These are phyloP conservation scores for Spilogale gracilis DNA, from an alignment of 2,113 vertebrate species.

Conservation along the genomic window DNA sequence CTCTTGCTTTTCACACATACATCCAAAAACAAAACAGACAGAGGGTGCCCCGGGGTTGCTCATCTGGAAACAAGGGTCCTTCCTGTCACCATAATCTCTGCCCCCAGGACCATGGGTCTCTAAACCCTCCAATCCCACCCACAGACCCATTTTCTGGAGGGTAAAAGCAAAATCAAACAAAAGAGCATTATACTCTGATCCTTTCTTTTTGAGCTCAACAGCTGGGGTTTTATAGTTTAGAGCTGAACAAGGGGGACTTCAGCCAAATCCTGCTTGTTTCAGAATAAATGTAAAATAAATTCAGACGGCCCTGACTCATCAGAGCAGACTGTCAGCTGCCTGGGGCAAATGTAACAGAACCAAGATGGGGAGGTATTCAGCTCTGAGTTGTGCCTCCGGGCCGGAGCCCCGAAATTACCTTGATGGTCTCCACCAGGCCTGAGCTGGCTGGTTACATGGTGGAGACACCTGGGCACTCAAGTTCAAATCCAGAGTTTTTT, in stretches of 20 bases:
- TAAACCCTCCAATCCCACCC: not conserved
- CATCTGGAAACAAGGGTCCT: not conserved
- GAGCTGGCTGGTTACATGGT: not conserved
- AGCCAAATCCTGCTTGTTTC: not conserved
- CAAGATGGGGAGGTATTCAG: not conserved
- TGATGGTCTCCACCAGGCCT: not conserved
- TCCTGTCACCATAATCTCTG: not conserved
- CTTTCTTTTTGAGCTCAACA: not conserved
- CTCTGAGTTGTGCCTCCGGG: not conserved
- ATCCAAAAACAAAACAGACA: not conserved
- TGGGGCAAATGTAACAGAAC: not conserved
- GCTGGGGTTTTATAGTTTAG: not conserved
- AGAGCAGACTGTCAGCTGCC: not conserved
- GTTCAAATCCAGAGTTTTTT: not conserved
- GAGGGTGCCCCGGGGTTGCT: not conserved
- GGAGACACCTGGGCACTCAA: fast-evolving
- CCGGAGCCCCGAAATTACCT: not conserved
- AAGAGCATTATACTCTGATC: not conserved
- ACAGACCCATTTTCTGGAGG: constrained; percentile 33
- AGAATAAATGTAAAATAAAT: constrained; percentile 20
- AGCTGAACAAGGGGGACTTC: not conserved
- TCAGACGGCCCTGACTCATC: not conserved
- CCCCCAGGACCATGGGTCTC: fast-evolving
- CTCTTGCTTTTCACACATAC: not conserved
- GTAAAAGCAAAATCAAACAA: not conserved